A percentile compares a stretch with the other conserved stretches of the same genome.
Conservation (phyloP, 2,888 invertebrate genomes). For the Eumerus sabulonum region DNA sequence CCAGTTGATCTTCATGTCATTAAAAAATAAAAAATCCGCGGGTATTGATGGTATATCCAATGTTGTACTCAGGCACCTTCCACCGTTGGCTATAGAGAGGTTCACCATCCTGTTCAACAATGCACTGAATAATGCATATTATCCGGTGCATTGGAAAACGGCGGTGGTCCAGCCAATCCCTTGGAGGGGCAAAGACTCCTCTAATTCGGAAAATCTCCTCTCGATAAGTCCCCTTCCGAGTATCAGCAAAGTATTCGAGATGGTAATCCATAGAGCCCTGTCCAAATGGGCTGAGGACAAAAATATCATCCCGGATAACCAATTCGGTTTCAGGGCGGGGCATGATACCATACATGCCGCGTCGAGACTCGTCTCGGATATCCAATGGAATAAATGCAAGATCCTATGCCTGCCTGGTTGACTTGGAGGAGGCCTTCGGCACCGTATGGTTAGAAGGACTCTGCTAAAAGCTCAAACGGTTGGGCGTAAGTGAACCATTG, state of each 20-base stretch:
- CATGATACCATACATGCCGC: too few species aligned
- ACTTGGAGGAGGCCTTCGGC: background rate
- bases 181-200: background rate
- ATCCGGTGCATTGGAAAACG: background rate
- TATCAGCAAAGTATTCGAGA: background rate
- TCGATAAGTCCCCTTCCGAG: slow-evolving; percentile 2
- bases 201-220: background rate
- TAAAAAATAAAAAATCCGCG: background rate
- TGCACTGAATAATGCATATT: slow-evolving; percentile 4
- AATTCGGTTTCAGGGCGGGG: too few species aligned
- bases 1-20: background rate
- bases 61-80: background rate
- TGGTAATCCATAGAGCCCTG: too few species aligned
- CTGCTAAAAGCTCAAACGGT: background rate
- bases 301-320: too few species aligned
- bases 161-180: background rate
- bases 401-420: background rate
- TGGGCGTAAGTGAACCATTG: background rate
- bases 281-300: too few species aligned
- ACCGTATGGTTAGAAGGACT: slow-evolving; percentile 5
- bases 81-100: background rate
- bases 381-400: background rate
- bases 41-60: background rate
- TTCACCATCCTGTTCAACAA: slow-evolving; percentile 4
- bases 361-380: too few species aligned